Base-by-base conservation (phyloP, 2,113 vertebrate species). In the Marmota monax region DNA sequence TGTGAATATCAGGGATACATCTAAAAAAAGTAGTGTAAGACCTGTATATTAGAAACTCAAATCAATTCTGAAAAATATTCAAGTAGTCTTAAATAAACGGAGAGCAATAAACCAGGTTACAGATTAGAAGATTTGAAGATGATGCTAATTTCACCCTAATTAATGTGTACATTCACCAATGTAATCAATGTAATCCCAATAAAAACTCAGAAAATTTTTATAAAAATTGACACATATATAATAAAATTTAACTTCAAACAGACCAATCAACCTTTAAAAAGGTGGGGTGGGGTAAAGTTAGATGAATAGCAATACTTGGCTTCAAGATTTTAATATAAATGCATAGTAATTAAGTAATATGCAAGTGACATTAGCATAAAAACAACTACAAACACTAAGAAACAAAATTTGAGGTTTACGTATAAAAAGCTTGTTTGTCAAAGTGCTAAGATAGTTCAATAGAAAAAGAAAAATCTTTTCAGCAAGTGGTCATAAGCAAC, bases 211-310 rank as follows among this genome's bases (percentile, higher is more conserved):
- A 58, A 58, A 58, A 37, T 48, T 45, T 95, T 79, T 72, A 63
- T 76, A 69, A 85, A 84, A 88, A 77, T 83, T 69, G 25, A 61
- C 39, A 34, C 10, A 32, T 34, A 56, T 58, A 51, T 70, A 4
- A 9, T 95, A 37, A 88, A 83, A 63, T 84, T 77, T 61, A 53
- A 76, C 27, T 88, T 95, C 70, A 51, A 77, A 61, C 4, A 92
- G 84, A 10, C 51, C 82, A 51, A 51, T 83, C 14, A 58, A 56
- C 0, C 20, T 48, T 4, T 53, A 63, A 63, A 27, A 27, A 63
- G 88, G 27, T 51, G 48, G 48, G 10, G 48, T 11, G 5, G 58
- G 84, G 61, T 70, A 84, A 84, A 89, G n/a, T n/a, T 79, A 22
- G 32, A 58, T 58, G 23, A 32, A 84, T 90, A 70, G 32, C 5